A percentile compares a stretch with the other conserved stretches of the same genome.
These are phyloP conservation scores for Cerastoderma edule DNA, from an alignment of 2,888 invertebrate species.

Conservation along the genomic window DNA sequence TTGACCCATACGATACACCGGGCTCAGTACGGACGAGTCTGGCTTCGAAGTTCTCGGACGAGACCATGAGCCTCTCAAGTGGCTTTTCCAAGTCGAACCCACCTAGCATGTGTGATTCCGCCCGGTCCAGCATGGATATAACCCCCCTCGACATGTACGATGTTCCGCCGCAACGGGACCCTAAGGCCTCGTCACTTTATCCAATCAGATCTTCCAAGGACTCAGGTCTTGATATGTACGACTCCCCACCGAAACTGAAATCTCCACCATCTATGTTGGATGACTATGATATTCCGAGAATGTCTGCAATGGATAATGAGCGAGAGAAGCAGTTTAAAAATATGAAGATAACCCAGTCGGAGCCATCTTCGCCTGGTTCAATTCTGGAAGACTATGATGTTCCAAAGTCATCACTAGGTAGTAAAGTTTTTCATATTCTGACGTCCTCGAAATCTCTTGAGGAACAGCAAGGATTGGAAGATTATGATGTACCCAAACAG, in stretches of 20 bases:
- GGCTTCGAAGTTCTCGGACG: slow-evolving; percentile 82
- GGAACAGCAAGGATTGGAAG: slow-evolving; percentile 38
- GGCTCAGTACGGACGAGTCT: slow-evolving; percentile 83
- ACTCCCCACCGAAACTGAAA: slow-evolving; percentile 86
- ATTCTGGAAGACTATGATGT: slow-evolving; percentile 78
- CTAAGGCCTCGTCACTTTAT: slow-evolving; percentile 48
- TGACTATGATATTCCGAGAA: slow-evolving; percentile 79
- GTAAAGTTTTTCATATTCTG: slow-evolving; percentile 9
- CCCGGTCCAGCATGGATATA: slow-evolving; percentile 85
- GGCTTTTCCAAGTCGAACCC: slow-evolving; percentile 84
- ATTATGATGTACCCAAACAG: slow-evolving; percentile 71
- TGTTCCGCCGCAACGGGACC: slow-evolving; percentile 71
- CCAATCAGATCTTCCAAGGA: slow-evolving; percentile 76
- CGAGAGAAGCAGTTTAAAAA: slow-evolving; percentile 41
- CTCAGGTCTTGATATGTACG: slow-evolving; percentile 86
- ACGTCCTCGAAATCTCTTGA: slow-evolving; percentile 18
- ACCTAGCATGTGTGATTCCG: slow-evolving; percentile 86
- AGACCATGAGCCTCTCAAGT: slow-evolving; percentile 80
- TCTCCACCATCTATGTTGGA: slow-evolving; percentile 66
- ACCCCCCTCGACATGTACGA: slow-evolving; percentile 79
- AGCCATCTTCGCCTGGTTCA: slow-evolving; percentile 57
- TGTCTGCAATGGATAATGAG: slow-evolving; percentile 37
- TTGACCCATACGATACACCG: slow-evolving; percentile 65
- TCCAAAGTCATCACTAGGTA: slow-evolving; percentile 58
- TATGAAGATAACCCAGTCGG: slow-evolving; percentile 44